Conservation (phyloP, 2,888 invertebrate species). For the Andrena camellia region DNA sequence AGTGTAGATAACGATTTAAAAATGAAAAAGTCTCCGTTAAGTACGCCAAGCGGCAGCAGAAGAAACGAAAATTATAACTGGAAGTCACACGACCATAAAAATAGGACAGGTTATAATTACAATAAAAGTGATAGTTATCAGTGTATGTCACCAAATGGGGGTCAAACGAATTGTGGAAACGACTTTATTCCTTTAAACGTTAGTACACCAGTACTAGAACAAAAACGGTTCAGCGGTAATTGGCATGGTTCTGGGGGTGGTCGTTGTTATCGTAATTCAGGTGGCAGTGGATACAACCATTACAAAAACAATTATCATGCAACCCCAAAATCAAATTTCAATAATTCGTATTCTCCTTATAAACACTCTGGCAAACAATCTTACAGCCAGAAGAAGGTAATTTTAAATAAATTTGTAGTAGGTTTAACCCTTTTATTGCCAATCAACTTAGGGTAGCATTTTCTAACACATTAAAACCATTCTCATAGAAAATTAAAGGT, state of each 20-base stretch:
- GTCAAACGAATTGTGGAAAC: constrained; percentile 43
- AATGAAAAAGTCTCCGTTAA: constrained; percentile 79
- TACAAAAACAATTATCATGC: constrained; percentile 65
- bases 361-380: constrained; percentile 59
- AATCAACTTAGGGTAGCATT: no score
- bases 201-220: constrained; percentile 63
- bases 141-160: constrained; percentile 55
- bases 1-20: constrained; percentile 24
- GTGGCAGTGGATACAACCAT: constrained; percentile 54
- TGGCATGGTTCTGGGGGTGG: constrained; percentile 58
- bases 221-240: constrained; percentile 60
- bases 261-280: constrained; percentile 52
- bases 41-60: constrained; percentile 70
- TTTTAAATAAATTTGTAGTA: not conserved
- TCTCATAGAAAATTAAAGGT: no score
- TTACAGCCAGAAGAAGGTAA: constrained; percentile 67
- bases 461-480: no score
- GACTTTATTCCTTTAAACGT: constrained; percentile 76
- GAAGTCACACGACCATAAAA: constrained; percentile 55
- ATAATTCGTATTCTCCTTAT: constrained; percentile 62
- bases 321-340: constrained; percentile 67
- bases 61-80: constrained; percentile 59
- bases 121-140: constrained; percentile 53
- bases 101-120: constrained; percentile 68
- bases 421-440: no score